Evolutionary conservation across 2,888 invertebrate genomes (phyloP).

Genomic region (Acleris literana): DNA sequence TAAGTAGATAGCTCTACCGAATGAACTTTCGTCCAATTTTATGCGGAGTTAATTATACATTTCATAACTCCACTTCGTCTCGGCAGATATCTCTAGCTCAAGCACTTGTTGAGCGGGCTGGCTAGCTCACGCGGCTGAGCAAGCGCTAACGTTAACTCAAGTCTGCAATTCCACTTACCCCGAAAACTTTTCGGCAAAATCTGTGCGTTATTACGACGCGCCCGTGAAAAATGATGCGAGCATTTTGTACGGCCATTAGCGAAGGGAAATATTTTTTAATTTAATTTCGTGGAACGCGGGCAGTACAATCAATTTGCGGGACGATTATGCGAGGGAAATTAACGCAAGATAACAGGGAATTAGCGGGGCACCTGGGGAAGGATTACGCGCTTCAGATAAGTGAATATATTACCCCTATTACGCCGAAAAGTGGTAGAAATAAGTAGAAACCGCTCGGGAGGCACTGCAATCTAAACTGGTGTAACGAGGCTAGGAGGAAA

Average conservation of each 20-base stretch:
- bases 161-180: constrained; percentile 27
- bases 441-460: constrained; percentile 59
- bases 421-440: constrained; percentile 65
- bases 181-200: constrained; percentile 26
- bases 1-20: too few relatives aligned
- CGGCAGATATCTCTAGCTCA: too few relatives aligned
- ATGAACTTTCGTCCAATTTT: too few relatives aligned
- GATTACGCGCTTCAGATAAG: constrained; percentile 70
- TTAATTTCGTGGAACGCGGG: constrained; percentile 36
- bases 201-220: constrained; percentile 34
- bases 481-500: constrained; percentile 56
- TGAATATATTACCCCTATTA: constrained; percentile 72
- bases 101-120: constrained; percentile 12
- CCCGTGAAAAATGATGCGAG: constrained; percentile 36
- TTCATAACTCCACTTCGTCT: too few relatives aligned
- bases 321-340: constrained; percentile 69
- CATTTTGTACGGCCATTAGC: constrained; percentile 39
- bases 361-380: constrained; percentile 71
- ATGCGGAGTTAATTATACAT: too few relatives aligned
- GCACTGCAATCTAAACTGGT: constrained; percentile 67
- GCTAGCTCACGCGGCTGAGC: constrained; percentile 13
- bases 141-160: constrained; percentile 5
- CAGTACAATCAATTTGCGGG: constrained; percentile 67
- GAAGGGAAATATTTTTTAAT: constrained; percentile 41
- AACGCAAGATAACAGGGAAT: constrained; percentile 72